phyloP scores from a whole-genome alignment of 2,113 vertebrate genomes.

The Zingel zingel region DNA sequence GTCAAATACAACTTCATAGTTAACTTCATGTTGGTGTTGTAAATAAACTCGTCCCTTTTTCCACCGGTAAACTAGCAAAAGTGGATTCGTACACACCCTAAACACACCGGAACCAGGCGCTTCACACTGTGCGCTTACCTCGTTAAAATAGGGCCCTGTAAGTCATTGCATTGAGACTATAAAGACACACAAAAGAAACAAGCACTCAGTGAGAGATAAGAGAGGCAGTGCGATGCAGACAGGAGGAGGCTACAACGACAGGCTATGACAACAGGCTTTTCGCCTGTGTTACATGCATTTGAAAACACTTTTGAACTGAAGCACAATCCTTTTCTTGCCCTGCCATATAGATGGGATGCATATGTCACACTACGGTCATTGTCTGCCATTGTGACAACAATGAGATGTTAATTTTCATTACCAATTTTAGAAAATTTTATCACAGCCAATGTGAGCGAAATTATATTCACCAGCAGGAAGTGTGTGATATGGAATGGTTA shows the following conservation, averaged over 20 bases:
- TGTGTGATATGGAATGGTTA: constrained; percentile 39
- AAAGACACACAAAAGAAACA: not conserved
- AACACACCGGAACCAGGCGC: too few species aligned
- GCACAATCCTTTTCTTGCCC: not conserved
- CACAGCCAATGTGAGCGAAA: constrained; percentile 20
- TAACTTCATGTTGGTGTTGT: too few species aligned
- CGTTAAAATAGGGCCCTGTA: too few species aligned
- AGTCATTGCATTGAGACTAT: not conserved
- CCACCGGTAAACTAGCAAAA: too few species aligned
- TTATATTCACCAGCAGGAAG: constrained; percentile 23
- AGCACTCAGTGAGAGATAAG: too few species aligned
- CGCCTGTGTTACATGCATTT: not conserved
- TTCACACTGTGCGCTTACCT: too few species aligned
- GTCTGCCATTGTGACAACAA: not conserved
- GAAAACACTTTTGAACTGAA: not conserved
- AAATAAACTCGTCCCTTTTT: too few species aligned
- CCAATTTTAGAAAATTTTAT: constrained; percentile 8
- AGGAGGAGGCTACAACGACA: not conserved
- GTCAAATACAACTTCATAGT: too few species aligned
- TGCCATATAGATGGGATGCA: not conserved
- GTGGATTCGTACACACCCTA: too few species aligned
- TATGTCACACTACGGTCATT: not conserved
- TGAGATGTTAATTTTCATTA: constrained; percentile 31
- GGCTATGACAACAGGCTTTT: not conserved
- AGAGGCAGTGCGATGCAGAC: not conserved